phyloP scores from a whole-genome alignment of 2,113 vertebrate genomes.

The Oryzias melastigma region DNA sequence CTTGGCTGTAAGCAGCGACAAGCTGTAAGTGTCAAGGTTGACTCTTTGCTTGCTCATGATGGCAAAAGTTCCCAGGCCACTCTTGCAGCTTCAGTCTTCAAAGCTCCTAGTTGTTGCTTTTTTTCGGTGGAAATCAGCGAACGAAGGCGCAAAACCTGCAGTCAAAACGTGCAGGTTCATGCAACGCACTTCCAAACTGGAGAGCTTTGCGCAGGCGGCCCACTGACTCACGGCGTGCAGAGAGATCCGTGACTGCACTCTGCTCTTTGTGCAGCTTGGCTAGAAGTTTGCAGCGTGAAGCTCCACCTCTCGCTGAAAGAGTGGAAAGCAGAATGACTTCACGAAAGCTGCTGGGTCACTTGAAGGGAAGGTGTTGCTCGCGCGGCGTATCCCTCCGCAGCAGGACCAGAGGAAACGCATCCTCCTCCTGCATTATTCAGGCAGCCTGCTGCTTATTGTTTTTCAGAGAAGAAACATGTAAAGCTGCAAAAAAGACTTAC shows the following conservation, averaged over 20 bases:
- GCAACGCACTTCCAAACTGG: constrained; percentile 41
- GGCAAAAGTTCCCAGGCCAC: constrained; percentile 56
- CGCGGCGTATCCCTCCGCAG: no score
- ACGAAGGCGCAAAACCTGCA: constrained; percentile 17
- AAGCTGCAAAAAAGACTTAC: no score
- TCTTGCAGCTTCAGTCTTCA: constrained; percentile 56
- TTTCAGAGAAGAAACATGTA: no score
- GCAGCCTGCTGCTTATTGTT: no score
- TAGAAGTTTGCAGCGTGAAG: constrained; percentile 63
- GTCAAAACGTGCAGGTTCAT: constrained; percentile 40
- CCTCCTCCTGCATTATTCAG: no score
- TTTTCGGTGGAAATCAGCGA: constrained; percentile 23
- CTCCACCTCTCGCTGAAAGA: constrained; percentile 75
- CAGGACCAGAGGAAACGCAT: no score
- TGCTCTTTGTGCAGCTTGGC: constrained; percentile 61
- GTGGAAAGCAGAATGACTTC: constrained; percentile 72
- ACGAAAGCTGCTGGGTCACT: constrained; percentile 36
- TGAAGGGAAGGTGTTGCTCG: constrained; percentile 30
- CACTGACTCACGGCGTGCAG: constrained; percentile 53
- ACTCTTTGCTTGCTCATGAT: constrained; percentile 72
- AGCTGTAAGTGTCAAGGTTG: constrained; percentile 82
- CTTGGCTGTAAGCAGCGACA: constrained; percentile 83
- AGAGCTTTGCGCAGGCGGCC: constrained; percentile 44
- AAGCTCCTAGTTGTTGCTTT: no score
- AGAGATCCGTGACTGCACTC: constrained; percentile 47